phyloP scores from a whole-genome alignment of 2,888 invertebrate genomes.

The Endomychus coccineus region DNA sequence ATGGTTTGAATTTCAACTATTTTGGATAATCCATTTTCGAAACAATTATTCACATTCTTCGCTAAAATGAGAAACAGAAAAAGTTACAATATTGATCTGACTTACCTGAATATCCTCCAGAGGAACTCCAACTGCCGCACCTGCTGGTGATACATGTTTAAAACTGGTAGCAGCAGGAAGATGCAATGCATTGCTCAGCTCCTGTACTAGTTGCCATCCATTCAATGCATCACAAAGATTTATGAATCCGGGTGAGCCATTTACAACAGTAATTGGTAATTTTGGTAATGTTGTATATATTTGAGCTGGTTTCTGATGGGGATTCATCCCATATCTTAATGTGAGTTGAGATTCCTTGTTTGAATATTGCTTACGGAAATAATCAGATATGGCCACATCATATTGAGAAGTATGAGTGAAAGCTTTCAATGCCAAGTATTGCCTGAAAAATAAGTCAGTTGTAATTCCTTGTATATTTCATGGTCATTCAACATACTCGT shows the following conservation, averaged over 20 bases:
- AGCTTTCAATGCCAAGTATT: slow-evolving; percentile 80
- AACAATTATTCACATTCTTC: too few species aligned
- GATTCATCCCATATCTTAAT: slow-evolving; percentile 94
- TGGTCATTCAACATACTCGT: too few species aligned
- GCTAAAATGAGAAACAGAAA: too few species aligned
- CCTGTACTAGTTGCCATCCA: slow-evolving; percentile 92
- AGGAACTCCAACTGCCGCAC: slow-evolving; percentile 86
- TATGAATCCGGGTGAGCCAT: slow-evolving; percentile 95
- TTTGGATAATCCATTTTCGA: too few species aligned
- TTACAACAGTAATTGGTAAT: slow-evolving; percentile 80
- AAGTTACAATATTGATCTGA: slow-evolving; percentile 1
- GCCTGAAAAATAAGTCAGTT: slow-evolving; percentile 50
- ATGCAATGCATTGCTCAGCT: slow-evolving; percentile 69
- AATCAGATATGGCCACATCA: slow-evolving; percentile 90
- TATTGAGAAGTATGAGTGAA: slow-evolving; percentile 95
- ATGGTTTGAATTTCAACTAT: too few species aligned
- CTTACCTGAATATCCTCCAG: slow-evolving; percentile 60
- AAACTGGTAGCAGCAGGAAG: slow-evolving; percentile 93
- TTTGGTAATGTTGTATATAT: slow-evolving; percentile 71
- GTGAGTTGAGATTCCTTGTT: slow-evolving; percentile 69
- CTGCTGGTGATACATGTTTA: slow-evolving; percentile 97
- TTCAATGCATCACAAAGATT: slow-evolving; percentile 96
- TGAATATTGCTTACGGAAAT: slow-evolving; percentile 87
- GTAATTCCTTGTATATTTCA: too few species aligned
- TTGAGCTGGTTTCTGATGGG: slow-evolving; percentile 95